These are phyloP conservation scores for Heterotilapia buettikoferi DNA, from an alignment of 2,113 vertebrate genomes.

Conservation along the genomic window DNA sequence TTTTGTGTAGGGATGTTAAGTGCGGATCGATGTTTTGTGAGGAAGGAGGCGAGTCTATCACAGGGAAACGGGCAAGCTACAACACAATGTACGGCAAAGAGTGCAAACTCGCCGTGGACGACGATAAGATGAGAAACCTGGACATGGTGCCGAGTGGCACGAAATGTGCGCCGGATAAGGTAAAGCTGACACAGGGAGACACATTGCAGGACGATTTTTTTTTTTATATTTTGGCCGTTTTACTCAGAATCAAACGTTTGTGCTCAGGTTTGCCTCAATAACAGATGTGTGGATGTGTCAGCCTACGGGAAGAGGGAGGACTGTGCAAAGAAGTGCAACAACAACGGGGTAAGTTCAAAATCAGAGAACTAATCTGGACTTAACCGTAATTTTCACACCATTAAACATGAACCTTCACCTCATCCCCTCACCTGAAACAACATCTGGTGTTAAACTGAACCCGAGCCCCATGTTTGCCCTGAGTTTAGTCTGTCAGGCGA, in stretches of 20 bases:
- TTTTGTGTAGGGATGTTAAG: constrained; percentile 61
- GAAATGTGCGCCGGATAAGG: constrained; percentile 78
- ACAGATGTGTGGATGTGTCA: constrained; percentile 72
- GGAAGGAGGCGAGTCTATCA: constrained; percentile 61
- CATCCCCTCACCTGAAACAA: not conserved
- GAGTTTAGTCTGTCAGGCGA: not conserved
- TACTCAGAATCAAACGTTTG: not conserved
- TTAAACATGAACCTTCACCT: not conserved
- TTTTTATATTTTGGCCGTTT: not conserved
- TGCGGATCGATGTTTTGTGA: constrained; percentile 80
- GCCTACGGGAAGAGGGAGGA: constrained; percentile 74
- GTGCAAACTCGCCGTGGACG: constrained; percentile 56
- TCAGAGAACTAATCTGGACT: not conserved
- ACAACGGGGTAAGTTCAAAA: constrained; percentile 71
- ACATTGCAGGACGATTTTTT: rapidly evolving
- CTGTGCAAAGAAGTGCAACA: constrained; percentile 79
- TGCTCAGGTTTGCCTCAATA: constrained; percentile 79
- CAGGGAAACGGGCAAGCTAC: constrained; percentile 49
- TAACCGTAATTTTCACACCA: not conserved
- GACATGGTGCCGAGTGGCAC: constrained; percentile 77
- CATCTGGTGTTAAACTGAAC: not conserved
- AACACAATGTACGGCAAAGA: not conserved
- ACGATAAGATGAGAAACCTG: constrained; percentile 31
- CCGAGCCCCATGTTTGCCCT: rapidly evolving
- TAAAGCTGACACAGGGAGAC: constrained; percentile 17